Evolutionary conservation across 1,140 invertebrate species (phyloP).

Genomic region (Lutraria rhynchaena): DNA sequence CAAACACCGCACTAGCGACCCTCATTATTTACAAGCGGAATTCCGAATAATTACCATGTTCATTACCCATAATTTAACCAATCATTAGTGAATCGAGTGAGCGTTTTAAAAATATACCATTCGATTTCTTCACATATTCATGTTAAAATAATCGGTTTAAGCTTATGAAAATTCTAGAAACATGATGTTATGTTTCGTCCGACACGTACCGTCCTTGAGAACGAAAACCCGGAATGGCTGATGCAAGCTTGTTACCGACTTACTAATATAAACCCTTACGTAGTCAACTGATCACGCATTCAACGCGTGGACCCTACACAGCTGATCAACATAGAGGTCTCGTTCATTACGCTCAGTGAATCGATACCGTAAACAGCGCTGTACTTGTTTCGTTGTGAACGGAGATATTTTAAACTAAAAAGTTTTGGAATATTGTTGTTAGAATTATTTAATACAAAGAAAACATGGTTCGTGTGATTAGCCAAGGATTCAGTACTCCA

Average conservation of each 20-base stretch:
- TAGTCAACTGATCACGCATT: slow-evolving; percentile 44
- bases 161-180: no score
- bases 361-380: slow-evolving; percentile 43
- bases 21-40: no score
- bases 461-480: slow-evolving; percentile 72
- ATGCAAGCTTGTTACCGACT: slow-evolving; percentile 54
- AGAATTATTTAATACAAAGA: neutral
- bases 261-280: slow-evolving; percentile 58
- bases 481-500: slow-evolving; percentile 68
- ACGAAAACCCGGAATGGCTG: slow-evolving; percentile 13
- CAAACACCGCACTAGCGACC: no score
- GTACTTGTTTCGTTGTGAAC: neutral
- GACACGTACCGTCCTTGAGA: slow-evolving; percentile 2
- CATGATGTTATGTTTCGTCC: no score
- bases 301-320: slow-evolving; percentile 48
- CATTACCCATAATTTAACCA: no score
- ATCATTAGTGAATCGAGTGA: no score
- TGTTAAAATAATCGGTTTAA: no score
- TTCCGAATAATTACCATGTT: no score
- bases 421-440: neutral
- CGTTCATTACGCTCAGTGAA: slow-evolving; percentile 15
- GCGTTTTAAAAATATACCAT: no score
- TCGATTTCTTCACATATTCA: no score
- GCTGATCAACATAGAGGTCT: slow-evolving; percentile 36
- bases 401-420: neutral